phyloP scores from a whole-genome alignment of 2,797 vertebrate species.

The Hirundo rustica region DNA sequence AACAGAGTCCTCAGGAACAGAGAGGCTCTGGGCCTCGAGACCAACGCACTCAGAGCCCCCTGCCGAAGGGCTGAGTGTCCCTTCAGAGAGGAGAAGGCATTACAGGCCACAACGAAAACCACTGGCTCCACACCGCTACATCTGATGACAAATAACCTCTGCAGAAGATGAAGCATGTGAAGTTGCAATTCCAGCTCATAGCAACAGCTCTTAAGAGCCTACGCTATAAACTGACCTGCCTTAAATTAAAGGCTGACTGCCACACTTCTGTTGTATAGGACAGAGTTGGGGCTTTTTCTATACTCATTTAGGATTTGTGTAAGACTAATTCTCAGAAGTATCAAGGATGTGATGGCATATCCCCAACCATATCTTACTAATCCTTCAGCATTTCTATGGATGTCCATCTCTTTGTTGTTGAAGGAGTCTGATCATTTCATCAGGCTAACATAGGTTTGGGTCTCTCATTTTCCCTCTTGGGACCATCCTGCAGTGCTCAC shows the following conservation, averaged over 20 bases:
- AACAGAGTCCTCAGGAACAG: background rate
- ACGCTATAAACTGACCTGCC: background rate
- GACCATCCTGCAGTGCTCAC: background rate
- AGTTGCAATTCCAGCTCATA: background rate
- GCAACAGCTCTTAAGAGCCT: background rate
- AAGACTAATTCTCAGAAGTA: background rate
- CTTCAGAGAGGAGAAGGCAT: background rate
- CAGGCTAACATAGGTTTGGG: background rate
- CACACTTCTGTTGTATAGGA: background rate
- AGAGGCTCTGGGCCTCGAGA: background rate
- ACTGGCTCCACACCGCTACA: slow-evolving; percentile 3
- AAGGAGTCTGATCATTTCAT: background rate
- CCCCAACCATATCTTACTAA: background rate
- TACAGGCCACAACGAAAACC: background rate
- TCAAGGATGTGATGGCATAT: background rate
- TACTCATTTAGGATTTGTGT: background rate
- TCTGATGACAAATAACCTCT: slow-evolving; percentile 24
- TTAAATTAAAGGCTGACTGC: background rate
- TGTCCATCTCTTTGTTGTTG: background rate
- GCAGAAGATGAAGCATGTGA: background rate
- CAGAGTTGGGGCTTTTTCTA: background rate
- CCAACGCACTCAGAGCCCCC: background rate
- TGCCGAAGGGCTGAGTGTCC: background rate
- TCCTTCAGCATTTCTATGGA: background rate
- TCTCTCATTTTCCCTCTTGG: background rate